Evolutionary conservation across 2,888 invertebrate species (phyloP).

Genomic region (Ditylenchus weischeri): DNA sequence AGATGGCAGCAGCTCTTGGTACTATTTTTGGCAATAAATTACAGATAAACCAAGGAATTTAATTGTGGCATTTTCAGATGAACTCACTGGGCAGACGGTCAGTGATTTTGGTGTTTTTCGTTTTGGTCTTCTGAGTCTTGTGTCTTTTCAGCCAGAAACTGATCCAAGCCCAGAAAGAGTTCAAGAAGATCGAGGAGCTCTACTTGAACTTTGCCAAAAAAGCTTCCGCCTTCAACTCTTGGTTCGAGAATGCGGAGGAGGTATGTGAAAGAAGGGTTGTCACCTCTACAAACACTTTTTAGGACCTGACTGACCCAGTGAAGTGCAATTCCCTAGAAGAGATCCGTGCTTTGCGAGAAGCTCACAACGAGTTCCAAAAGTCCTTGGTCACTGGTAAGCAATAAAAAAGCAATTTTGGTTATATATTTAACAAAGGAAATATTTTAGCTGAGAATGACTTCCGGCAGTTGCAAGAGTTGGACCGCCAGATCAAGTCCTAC

Average conservation of each 20-base stretch:
- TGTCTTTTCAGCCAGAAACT: conserved; percentile 68
- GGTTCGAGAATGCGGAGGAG: conserved; percentile 99
- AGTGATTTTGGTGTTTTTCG: no score
- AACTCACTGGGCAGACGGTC: conserved; percentile 84
- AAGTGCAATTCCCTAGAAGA: conserved; percentile 99
- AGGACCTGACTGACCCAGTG: conserved; percentile 94
- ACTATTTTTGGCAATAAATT: background rate
- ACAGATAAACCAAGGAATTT: background rate
- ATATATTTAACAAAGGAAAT: no score
- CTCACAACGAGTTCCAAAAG: conserved; percentile 74
- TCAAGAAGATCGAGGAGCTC: conserved; percentile 93
- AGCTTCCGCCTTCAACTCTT: conserved; percentile 98
- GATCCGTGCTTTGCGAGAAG: conserved; percentile 84
- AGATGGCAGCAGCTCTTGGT: conserved; percentile 88
- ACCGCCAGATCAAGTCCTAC: conserved; percentile 95
- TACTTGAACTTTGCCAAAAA: conserved; percentile 98
- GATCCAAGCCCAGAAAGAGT: conserved; percentile 95
- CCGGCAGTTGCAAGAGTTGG: conserved; percentile 88
- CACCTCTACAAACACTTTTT: background rate
- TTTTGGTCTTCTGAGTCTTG: no score
- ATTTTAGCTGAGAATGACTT: conserved; percentile 96
- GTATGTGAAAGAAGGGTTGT: background rate
- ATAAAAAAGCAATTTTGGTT: no score
- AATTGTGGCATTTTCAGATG: conserved; percentile 58
- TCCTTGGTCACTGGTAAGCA: conserved; percentile 66